These are phyloP conservation scores for Damaliscus lunatus DNA, from an alignment of 2,113 vertebrate genomes.

Conservation along the genomic window DNA sequence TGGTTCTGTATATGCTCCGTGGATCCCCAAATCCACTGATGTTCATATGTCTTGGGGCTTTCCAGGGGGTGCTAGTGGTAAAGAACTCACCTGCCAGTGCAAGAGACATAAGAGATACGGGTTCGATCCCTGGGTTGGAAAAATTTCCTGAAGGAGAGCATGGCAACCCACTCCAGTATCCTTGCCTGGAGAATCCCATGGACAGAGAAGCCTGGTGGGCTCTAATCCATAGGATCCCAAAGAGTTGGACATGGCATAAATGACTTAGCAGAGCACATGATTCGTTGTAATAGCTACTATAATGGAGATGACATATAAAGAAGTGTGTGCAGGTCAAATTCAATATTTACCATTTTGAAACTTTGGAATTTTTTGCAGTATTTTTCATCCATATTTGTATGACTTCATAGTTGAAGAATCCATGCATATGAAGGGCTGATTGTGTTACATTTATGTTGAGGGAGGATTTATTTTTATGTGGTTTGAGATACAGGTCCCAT, in stretches of 20 bases:
- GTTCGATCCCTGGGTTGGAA: not conserved
- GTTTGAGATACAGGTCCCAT: not conserved
- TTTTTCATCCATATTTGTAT: not conserved
- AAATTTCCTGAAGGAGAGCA: not conserved
- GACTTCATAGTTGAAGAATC: not conserved
- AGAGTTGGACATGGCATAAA: not conserved
- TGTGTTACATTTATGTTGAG: not conserved
- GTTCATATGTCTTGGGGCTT: not conserved
- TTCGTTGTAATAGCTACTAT: not conserved
- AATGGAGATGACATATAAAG: not conserved
- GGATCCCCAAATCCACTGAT: not conserved
- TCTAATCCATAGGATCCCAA: not conserved
- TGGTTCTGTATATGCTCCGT: not conserved
- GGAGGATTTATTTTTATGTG: not conserved
- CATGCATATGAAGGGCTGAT: not conserved
- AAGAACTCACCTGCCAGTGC: not conserved
- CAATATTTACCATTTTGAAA: not conserved
- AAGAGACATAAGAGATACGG: not conserved
- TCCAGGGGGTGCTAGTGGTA: not conserved
- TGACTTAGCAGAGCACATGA: not conserved
- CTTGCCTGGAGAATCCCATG: not conserved
- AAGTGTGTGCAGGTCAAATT: not conserved
- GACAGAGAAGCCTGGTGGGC: not conserved
- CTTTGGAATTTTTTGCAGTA: not conserved
- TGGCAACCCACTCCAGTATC: not conserved